phyloP scores from a whole-genome alignment of 2,113 vertebrate species.

The Polypterus senegalus region DNA sequence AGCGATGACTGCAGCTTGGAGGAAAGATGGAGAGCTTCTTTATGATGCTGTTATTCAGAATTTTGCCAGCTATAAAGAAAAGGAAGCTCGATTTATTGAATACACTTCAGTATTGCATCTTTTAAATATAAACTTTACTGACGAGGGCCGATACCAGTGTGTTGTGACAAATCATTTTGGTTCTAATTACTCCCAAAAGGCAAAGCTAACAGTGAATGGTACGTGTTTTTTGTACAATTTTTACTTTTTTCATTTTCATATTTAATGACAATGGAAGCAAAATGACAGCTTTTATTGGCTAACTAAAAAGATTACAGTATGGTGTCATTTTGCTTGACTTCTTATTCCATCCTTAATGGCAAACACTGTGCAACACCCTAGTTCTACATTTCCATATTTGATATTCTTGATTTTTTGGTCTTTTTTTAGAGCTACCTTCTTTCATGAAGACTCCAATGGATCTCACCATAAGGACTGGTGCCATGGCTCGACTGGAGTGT shows the following conservation, averaged over 20 bases:
- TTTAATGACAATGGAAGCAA: background rate
- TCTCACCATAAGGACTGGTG: constrained; percentile 56
- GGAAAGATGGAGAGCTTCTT: constrained; percentile 55
- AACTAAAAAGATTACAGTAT: too few relatives aligned
- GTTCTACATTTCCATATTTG: too few relatives aligned
- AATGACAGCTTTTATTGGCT: background rate
- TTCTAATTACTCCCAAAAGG: constrained; percentile 65
- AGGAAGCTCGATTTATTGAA: constrained; percentile 44
- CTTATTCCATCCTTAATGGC: too few relatives aligned
- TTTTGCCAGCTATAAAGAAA: constrained; percentile 50
- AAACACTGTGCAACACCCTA: too few relatives aligned
- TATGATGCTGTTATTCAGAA: constrained; percentile 52
- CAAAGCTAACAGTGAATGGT: constrained; percentile 67
- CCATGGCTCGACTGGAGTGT: constrained; percentile 64
- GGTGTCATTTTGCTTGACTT: too few relatives aligned
- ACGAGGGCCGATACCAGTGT: constrained; percentile 64
- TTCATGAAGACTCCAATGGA: constrained; percentile 71
- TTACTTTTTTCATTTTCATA: background rate
- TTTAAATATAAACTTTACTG: constrained; percentile 62
- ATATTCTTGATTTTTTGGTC: constrained; percentile 1
- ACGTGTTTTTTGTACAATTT: constrained; percentile 21
- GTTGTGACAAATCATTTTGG: constrained; percentile 65
- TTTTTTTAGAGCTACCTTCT: constrained; percentile 54
- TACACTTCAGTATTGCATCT: constrained; percentile 55
- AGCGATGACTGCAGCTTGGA: constrained; percentile 52